Evolutionary conservation across 2,797 vertebrate genomes (phyloP).

Genomic region (Darevskia nairensis): DNA sequence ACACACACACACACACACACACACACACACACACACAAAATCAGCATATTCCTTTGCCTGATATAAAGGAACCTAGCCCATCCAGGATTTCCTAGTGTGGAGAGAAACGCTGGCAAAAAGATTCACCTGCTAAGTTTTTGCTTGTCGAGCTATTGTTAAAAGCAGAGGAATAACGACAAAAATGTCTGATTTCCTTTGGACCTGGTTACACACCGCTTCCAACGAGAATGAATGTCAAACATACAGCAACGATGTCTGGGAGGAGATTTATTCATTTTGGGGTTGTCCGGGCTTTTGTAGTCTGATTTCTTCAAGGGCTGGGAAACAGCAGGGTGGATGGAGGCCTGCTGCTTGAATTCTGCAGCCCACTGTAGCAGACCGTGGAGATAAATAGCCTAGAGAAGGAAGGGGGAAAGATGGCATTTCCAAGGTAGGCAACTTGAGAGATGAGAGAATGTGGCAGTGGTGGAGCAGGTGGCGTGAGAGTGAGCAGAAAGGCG

Average conservation of each 20-base stretch:
- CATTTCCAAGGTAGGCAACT: neutral
- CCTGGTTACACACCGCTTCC: neutral
- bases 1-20: neutral
- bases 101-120: neutral
- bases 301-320: constrained; percentile 14
- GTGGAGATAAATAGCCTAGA: constrained; percentile 28
- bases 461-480: neutral
- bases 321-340: constrained; percentile 16
- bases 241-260: neutral
- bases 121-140: neutral
- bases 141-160: neutral
- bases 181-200: neutral
- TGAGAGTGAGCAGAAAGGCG: neutral
- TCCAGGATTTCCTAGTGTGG: neutral
- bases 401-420: neutral
- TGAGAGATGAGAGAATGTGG: neutral
- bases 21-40: neutral
- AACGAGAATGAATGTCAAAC: neutral
- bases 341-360: constrained; percentile 4
- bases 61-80: neutral
- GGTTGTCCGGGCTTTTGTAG: neutral
- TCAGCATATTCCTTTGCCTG: neutral
- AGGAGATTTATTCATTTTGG: constrained; percentile 5
- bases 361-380: neutral
- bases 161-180: neutral